Base-by-base conservation (phyloP, 1,140 invertebrate species). In the Leptinotarsa lineolata region DNA sequence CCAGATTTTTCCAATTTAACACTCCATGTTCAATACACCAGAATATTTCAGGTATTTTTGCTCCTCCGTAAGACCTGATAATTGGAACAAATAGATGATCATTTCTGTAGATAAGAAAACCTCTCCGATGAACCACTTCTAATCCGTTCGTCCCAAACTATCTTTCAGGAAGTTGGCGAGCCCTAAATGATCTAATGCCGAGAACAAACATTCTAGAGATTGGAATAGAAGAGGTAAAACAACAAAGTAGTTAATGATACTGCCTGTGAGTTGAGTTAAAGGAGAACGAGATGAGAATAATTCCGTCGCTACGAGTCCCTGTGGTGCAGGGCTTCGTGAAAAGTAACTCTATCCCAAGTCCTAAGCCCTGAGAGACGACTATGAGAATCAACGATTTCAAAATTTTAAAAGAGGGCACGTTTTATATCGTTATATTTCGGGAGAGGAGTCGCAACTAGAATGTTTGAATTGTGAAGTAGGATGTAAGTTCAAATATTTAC, bases 241-340 rank as follows among this genome's bases (percentile, higher is more conserved):
- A 75, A 77, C 70, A 72, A 75, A 72, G 76, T 75, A 73, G 74
- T 75, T 77, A 75, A 75, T 75, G 73, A 75, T 72, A 72, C 70
- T 67, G 68, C 46, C 65, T 69, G 73, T 74, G 70, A 71, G 64
- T 69, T 63, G 73, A 75, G 73, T 77, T 77, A 73, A 77, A 74
- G 63, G 67, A 63, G 45, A 66, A 77, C 76, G 68, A 72, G 70
- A 75, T 70, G 74, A 72, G 74, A 77, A 77, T 77, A 77, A 77
- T 75, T 77, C 68, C 69, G 63, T 61, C 21, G 45, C 11, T 68
- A 75, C 59, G 71, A 44, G 61, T 77, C 76, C 76, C 76, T 46
- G 60, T 60, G 72, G 76, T 70, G 70, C 68, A 20, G 60, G 61
- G 64, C 15, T n/a, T 12, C 13, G 30, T 39, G n/a, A 3, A 44